Conservation (phyloP, 2,888 invertebrate species). For the Lepas anatifera region DNA sequence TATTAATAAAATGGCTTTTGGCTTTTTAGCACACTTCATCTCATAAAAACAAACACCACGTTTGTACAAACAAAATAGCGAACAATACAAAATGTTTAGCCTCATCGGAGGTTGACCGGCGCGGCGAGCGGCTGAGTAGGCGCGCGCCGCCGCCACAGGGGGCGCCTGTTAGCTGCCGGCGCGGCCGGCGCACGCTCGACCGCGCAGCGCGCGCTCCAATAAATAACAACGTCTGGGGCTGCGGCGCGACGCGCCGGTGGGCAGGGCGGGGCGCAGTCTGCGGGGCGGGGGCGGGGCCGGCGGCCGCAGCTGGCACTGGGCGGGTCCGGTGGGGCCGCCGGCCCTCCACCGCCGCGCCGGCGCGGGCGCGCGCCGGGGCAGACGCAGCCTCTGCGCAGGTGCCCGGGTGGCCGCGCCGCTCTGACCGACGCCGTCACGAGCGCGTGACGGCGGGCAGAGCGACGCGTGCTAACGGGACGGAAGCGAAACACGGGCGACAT, state of each 20-base stretch:
- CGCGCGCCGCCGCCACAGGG: neutral
- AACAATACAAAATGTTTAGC: constrained; percentile 11
- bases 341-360: neutral
- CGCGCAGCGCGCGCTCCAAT: no score
- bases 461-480: no score
- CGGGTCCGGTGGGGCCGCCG: neutral
- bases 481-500: no score
- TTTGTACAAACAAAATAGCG: constrained; percentile 11
- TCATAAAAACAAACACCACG: constrained; percentile 2
- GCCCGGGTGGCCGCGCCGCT: no score
- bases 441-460: no score
- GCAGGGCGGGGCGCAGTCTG: neutral
- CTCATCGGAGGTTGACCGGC: neutral
- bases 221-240: neutral
- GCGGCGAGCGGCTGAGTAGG: neutral
- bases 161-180: no score
- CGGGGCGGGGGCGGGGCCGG: neutral
- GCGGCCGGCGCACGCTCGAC: no score
- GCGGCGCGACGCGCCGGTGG: neutral
- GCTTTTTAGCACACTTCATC: neutral
- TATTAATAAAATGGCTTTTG: constrained; percentile 12
- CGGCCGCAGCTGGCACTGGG: neutral
- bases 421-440: no score
- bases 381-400: no score
- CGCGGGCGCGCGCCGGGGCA: neutral